These are phyloP conservation scores for Caradrina kadenii DNA, from an alignment of 2,888 invertebrate genomes.

Conservation along the genomic window DNA sequence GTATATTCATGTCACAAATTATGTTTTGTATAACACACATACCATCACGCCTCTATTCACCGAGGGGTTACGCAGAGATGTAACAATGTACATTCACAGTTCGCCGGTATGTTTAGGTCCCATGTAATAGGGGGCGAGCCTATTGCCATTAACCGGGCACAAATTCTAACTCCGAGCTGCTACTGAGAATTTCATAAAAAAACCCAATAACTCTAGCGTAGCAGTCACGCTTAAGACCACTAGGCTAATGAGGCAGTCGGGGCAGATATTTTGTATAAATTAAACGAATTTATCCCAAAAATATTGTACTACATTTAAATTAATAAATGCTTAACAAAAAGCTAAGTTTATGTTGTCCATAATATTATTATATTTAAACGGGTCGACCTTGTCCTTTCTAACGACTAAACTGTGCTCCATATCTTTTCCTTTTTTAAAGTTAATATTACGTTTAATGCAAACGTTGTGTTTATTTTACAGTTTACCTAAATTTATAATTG, in stretches of 20 bases:
- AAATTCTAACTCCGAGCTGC: no score
- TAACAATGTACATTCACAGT: no score
- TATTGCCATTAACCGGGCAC: no score
- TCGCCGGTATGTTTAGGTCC: no score
- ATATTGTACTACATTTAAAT: background rate
- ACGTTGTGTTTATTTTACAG: slow-evolving; percentile 25
- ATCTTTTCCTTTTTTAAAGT: slow-evolving; percentile 18
- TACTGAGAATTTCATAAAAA: no score
- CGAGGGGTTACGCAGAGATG: no score
- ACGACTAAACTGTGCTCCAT: background rate
- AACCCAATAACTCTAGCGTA: no score
- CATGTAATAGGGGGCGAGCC: no score
- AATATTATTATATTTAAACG: slow-evolving; percentile 19
- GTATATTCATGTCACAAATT: background rate
- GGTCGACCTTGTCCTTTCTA: slow-evolving; percentile 32
- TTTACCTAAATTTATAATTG: background rate
- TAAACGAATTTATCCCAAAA: slow-evolving; percentile 24
- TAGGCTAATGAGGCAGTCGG: no score
- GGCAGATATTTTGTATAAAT: slow-evolving; percentile 6
- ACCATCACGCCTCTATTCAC: no score
- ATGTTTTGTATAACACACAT: no score
- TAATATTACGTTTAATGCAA: background rate
- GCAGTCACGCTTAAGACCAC: no score
- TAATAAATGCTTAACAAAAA: slow-evolving; percentile 17
- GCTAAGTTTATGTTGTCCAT: slow-evolving; percentile 15